A percentile compares a stretch with the other conserved stretches of the same genome.
phyloP scores from a whole-genome alignment of 2,797 vertebrate genomes.

The Chromobotia macracanthus region DNA sequence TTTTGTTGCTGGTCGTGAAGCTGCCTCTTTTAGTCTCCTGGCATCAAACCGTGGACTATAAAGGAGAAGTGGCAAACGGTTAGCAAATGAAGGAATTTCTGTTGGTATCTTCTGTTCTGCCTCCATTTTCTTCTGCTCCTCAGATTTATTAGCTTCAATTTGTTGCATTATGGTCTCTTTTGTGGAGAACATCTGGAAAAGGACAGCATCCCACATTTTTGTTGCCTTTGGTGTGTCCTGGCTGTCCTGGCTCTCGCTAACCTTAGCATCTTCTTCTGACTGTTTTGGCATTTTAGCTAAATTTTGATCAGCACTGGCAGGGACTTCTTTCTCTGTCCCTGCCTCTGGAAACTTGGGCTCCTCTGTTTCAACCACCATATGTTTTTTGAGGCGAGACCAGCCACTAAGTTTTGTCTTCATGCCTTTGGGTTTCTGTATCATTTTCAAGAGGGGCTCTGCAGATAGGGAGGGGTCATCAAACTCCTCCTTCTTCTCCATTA shows the following conservation, averaged over 20 bases:
- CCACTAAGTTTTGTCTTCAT: conserved; percentile 76
- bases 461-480: conserved; percentile 44
- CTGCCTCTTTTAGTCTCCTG: conserved; percentile 87
- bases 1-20: conserved; percentile 80
- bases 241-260: conserved; percentile 44
- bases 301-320: conserved; percentile 47
- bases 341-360: conserved; percentile 73
- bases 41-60: conserved; percentile 91
- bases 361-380: conserved; percentile 85
- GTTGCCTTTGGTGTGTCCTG: conserved; percentile 74
- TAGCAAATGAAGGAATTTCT: conserved; percentile 71
- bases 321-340: conserved; percentile 56
- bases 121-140: conserved; percentile 59
- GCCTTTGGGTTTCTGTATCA: conserved; percentile 72
- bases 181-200: conserved; percentile 86
- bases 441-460: conserved; percentile 70
- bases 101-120: conserved; percentile 40
- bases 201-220: conserved; percentile 92
- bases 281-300: conserved; percentile 49
- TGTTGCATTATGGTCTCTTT: conserved; percentile 79
- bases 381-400: conserved; percentile 90
- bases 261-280: conserved; percentile 49
- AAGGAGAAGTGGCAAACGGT: conserved; percentile 86
- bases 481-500: conserved; percentile 38
- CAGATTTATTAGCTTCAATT: conserved; percentile 74